phyloP scores from a whole-genome alignment of 2,888 invertebrate species.

The Elmis aenea region DNA sequence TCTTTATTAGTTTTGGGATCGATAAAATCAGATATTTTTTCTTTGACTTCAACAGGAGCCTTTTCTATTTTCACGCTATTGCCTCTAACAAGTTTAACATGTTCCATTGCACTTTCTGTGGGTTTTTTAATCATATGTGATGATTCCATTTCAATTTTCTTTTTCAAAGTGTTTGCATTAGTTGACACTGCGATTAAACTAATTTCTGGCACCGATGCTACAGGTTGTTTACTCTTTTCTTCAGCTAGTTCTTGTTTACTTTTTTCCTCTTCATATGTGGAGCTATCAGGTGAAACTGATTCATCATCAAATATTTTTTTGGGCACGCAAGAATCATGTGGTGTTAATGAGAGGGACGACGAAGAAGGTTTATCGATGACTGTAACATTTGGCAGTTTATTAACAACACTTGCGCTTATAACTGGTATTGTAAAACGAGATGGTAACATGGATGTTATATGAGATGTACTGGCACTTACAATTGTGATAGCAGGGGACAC shows the following conservation, averaged over 20 bases:
- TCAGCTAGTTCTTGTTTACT: constrained; percentile 34
- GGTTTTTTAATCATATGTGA: neutral
- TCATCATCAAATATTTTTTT: constrained; percentile 66
- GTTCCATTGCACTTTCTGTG: constrained; percentile 9
- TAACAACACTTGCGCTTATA: constrained; percentile 45
- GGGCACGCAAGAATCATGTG: constrained; percentile 57
- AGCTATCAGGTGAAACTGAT: constrained; percentile 56
- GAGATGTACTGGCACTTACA: constrained; percentile 42
- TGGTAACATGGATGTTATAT: constrained; percentile 41
- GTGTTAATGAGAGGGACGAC: constrained; percentile 50
- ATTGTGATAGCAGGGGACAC: constrained; percentile 43
- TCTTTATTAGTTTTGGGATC: constrained; percentile 4
- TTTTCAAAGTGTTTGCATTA: too few relatives aligned
- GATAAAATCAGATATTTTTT: constrained; percentile 1
- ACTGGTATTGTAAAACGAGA: constrained; percentile 43
- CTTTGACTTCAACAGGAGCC: constrained; percentile 4
- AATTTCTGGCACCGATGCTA: too few relatives aligned
- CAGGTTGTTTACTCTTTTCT: constrained; percentile 33
- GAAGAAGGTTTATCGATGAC: constrained; percentile 47
- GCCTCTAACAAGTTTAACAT: constrained; percentile 8
- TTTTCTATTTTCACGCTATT: constrained; percentile 18
- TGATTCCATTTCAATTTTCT: too few relatives aligned
- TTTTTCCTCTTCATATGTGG: constrained; percentile 45
- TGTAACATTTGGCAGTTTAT: constrained; percentile 44
- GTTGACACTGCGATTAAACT: too few relatives aligned